Evolutionary conservation across 53 echinoderm and acorn worm genomes (phyloP), one percentile per base, ranked within the genome.

Genomic region (Luidia sarsii): DNA sequence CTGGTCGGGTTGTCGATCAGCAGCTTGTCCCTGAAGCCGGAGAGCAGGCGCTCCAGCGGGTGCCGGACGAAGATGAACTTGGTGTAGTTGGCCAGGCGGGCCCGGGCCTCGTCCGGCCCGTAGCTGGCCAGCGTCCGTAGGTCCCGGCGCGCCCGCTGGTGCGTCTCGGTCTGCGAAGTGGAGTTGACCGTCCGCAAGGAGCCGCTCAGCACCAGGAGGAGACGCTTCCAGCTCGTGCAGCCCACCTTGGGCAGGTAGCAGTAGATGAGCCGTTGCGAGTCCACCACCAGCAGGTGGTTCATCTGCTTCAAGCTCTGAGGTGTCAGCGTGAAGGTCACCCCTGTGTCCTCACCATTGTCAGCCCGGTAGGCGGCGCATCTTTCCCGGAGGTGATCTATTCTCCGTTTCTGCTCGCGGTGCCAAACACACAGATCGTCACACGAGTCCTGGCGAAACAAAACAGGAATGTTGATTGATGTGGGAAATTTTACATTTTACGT

Each of bases 161-260:
- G 87, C 14, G 87, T 74, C 57, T 87, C 43, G 2, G 41, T 70
- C 33, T 87, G 87, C 6, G 62, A 68, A 2, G 71, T 65, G 33
- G 22, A 14, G 23, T 81, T 67, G 11, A 75, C 74, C 7, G 36
- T 50, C 13, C 67, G 38, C 22, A 65, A 39, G 8, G 54, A 55
- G 15, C 87, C 87, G n/a, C 53, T 82, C 2, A 93, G 51, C 33
- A 93, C 83, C 66, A 93, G 90, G 7, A 93, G 63, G 11, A 93
- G 64, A 3, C 89, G 77, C 50, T 93, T 93, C 92, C 93, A 93
- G 43, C 89, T 90, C 18, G 86, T 89, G 61, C 93, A 93, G 4
- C 93, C 93, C 18, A 93, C 93, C 72, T 93, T 93, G 1, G 93
- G 93, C 19, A 93, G 83, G 68, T 93, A 93, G 49, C 93, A 93